Evolutionary conservation across 2,797 vertebrate species (phyloP).

Genomic region (Myotis daubentonii): DNA sequence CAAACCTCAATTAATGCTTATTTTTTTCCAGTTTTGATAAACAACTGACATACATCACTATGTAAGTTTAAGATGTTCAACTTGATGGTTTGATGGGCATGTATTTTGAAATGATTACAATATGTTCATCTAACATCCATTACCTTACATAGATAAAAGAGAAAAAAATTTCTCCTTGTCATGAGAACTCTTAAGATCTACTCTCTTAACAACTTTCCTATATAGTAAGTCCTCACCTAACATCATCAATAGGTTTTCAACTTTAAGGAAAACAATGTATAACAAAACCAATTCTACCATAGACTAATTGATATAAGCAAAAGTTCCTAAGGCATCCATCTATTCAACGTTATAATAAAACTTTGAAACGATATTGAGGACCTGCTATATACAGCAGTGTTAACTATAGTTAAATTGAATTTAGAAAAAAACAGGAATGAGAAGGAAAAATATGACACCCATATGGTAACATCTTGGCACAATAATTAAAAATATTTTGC

Average conservation of each 20-base stretch:
- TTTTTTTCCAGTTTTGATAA: background rate
- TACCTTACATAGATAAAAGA: background rate
- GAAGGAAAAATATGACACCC: background rate
- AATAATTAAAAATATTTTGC: background rate
- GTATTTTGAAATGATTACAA: background rate
- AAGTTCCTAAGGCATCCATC: background rate
- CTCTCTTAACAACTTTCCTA: background rate
- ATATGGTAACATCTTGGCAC: background rate
- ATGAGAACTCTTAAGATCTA: background rate
- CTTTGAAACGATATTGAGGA: background rate
- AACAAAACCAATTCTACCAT: too few relatives aligned
- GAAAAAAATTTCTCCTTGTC: background rate
- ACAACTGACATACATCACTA: background rate
- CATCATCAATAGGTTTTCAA: background rate
- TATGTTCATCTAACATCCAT: background rate
- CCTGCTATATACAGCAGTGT: background rate
- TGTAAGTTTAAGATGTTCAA: background rate
- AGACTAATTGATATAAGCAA: too few relatives aligned
- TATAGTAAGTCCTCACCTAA: background rate
- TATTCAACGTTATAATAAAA: background rate
- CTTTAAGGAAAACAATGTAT: background rate
- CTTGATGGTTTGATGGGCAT: background rate
- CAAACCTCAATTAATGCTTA: background rate
- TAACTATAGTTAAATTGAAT: background rate
- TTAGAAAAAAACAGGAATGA: background rate